Evolutionary conservation across 2,113 vertebrate species (phyloP).

Genomic region (Dromas ardeola): DNA sequence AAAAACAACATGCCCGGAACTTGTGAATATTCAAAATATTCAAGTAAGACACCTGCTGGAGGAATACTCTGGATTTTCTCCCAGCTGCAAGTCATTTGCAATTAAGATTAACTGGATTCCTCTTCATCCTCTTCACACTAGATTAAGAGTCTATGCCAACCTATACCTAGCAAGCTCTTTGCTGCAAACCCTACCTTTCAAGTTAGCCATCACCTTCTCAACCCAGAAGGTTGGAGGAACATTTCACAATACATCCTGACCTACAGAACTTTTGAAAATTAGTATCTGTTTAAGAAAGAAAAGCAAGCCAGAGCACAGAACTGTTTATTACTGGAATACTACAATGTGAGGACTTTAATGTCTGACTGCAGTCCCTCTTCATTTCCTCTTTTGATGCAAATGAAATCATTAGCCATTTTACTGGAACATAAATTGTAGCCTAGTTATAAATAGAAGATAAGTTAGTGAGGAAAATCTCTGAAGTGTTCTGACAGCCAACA

Average conservation of each 20-base stretch:
- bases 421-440: neutral
- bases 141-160: neutral
- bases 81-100: neutral
- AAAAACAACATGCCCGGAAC: neutral
- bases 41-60: neutral
- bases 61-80: neutral
- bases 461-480: neutral
- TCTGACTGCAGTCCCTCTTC: neutral
- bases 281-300: neutral
- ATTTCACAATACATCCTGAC: neutral
- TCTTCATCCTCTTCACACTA: neutral
- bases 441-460: neutral
- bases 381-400: neutral
- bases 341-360: neutral
- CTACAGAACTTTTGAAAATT: neutral
- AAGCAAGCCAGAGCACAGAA: neutral
- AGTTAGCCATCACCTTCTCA: neutral
- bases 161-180: neutral
- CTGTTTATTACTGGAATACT: neutral
- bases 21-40: neutral
- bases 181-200: neutral
- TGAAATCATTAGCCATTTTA: neutral
- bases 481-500: neutral
- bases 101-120: neutral
- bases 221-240: neutral